Base-by-base conservation (phyloP, 1,140 invertebrate genomes). In the Forficula auricularia region DNA sequence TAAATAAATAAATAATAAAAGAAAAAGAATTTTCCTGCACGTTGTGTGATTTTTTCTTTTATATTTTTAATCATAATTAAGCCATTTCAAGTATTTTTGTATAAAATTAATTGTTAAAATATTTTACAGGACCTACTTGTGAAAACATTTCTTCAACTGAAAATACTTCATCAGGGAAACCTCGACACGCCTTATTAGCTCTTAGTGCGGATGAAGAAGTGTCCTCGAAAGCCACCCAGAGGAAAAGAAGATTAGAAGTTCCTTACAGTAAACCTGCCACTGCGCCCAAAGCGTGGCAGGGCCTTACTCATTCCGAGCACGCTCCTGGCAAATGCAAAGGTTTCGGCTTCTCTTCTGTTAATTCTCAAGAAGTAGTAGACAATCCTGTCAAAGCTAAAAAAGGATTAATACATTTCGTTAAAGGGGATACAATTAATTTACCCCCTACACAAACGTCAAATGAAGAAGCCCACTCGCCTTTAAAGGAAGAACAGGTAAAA, bases 361-460 rank as follows among this genome's bases (percentile, higher is more conserved):
- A 33, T 19, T 19, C 9, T n/a, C 18, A 38, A n/a, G 49, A 44
- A 45, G 27, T 52, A 51, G 39, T 39, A 38, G 27, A 51, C 45
- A 38, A 15, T 15, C 16, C 9, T 3, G 48, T 47, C n/a, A 43
- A 37, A 36, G 50, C 48, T 34, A 57, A 53, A 45, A 56, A 50
- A 39, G 56, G 51, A 9, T 53, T 52, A 41, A 54, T 63, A 36
- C 48, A 54, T 43, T 65, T 65, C 54, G 46, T 59, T 1, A 62
- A 63, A 49, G 50, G 55, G 2, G 66, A 68, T 47, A 51, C 54
- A 27, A 44, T 57, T 38, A 48, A 49, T 44, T 41, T 47, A 10
- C 22, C 22, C 10, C 22, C 22, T 6, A 4, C 54, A 1, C 56
- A 56, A 46, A 55, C 53, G 3, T 12, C 33, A 30, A 47, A 43